Percentiles rank a stretch among this genome's conserved stretches.
Conservation (phyloP, 2,113 vertebrate genomes). For the Leptobrachium leishanense region DNA sequence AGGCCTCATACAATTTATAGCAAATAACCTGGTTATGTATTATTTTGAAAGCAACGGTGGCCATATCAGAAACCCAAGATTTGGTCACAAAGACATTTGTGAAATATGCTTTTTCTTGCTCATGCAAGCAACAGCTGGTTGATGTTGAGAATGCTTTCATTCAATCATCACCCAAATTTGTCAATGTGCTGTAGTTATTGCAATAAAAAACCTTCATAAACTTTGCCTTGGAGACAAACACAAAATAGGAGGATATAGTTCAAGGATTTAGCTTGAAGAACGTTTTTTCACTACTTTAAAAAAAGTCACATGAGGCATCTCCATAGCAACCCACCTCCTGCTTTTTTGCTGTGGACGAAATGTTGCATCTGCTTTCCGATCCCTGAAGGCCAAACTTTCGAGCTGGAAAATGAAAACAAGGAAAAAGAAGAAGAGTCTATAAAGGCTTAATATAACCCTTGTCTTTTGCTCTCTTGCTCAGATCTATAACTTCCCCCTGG, state of each 20-base stretch:
- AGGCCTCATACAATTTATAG: not conserved
- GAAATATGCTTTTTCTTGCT: conserved; percentile 19
- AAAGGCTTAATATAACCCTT: conserved; percentile 43
- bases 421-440: conserved; percentile 23
- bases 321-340: conserved; percentile 63
- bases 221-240: conserved; percentile 24
- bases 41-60: not conserved
- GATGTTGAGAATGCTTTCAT: conserved; percentile 24
- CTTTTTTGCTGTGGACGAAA: conserved; percentile 59
- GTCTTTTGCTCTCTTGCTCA: conserved; percentile 17
- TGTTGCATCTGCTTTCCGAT: conserved; percentile 57
- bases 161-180: conserved; percentile 31
- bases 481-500: conserved; percentile 45
- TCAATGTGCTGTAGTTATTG: conserved; percentile 4
- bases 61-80: not conserved
- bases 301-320: conserved; percentile 54
- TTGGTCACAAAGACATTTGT: not conserved
- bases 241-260: conserved; percentile 11
- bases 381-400: conserved; percentile 50
- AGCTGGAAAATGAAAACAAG: conserved; percentile 28
- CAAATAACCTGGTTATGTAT: not conserved
- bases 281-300: conserved; percentile 54
- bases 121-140: conserved; percentile 8
- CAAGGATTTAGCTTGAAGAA: conserved; percentile 20
- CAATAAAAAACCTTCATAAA: conserved; percentile 16